A percentile compares a stretch with the other conserved stretches of the same genome.
These are phyloP conservation scores for Aricia artaxerxes DNA, from an alignment of 2,888 invertebrate species.

Conservation along the genomic window DNA sequence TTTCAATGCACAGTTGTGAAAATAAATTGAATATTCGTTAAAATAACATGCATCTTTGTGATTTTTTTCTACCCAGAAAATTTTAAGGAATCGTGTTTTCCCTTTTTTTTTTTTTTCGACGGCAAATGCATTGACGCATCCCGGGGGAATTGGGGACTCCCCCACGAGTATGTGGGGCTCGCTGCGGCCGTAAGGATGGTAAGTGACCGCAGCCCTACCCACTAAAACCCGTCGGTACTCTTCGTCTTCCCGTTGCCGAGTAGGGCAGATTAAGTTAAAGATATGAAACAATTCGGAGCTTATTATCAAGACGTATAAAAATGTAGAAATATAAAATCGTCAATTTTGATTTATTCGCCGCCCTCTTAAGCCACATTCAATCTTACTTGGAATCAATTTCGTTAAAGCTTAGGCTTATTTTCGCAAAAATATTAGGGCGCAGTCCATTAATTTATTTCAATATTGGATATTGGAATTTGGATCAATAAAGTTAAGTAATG, in stretches of 20 bases:
- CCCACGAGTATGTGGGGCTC: too few species aligned
- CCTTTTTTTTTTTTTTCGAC: too few species aligned
- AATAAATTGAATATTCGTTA: background rate
- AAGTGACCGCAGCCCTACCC: too few species aligned
- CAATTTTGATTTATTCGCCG: background rate
- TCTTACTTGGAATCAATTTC: conserved; percentile 4
- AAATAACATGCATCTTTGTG: background rate
- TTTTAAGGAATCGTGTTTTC: background rate
- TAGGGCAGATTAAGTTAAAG: background rate
- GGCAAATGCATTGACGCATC: too few species aligned
- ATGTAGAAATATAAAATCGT: too few species aligned
- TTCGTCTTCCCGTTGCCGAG: too few species aligned
- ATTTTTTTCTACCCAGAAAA: background rate
- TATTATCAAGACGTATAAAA: too few species aligned
- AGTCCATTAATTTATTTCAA: background rate
- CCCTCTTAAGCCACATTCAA: background rate
- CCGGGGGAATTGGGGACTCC: too few species aligned
- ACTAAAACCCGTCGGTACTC: too few species aligned
- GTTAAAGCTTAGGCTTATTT: conserved; percentile 2
- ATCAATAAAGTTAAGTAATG: background rate
- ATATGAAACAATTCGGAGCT: too few species aligned
- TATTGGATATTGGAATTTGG: background rate
- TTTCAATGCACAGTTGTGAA: too few species aligned
- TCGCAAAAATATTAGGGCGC: background rate
- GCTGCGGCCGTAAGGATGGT: too few species aligned